Evolutionary conservation across 2,888 invertebrate genomes (phyloP), one percentile per base, ranked within the genome.

Genomic region (Eretmocerus hayati): DNA sequence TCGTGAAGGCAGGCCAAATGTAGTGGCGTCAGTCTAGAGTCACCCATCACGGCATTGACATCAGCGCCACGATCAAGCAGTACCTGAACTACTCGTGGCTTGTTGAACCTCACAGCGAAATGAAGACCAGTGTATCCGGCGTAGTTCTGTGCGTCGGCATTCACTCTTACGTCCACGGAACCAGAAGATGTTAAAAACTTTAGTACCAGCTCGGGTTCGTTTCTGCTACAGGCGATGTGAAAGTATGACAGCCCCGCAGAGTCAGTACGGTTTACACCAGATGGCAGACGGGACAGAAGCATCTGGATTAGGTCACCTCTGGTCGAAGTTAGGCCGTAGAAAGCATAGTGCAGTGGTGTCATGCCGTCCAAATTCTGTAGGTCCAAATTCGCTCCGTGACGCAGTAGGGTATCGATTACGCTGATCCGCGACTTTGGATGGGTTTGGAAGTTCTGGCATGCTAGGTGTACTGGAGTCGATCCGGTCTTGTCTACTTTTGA

Each of bases 1-100:
- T 36, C 19, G 6, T 43, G 36, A 5, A 4, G 16, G n/a, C 43
- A 36, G 11, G 43, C 43, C n/a, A 43, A 36, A 6, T 43, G 35
- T 8, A 43, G 31, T 30, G 30, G 18, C 20, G 37, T 21, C 16
- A 41, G 31, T 9, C 30, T 13, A 8, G 30, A 30, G 8, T 13
- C 13, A 8, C 8, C 13, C 8, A 13, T 30, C 13, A 13, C 13
- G 30, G 30, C 30, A 19, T 18, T 3, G 5, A 18, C 4, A 6
- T 36, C 18, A 9, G 36, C 36, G 9, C 36, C 36, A 18, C 16
- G 13, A 18, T 36, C 18, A 5, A 36, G 16, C 18, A 36, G 36
- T 19, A 15, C 11, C 16, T 36, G 4, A 4, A 36, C 16, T 6
- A 36, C 36, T 5, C 3, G 4, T 36, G 4, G 4, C 4, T 3